Evolutionary conservation across 2,888 invertebrate species (phyloP).

Genomic region (Cybosia mesomella): DNA sequence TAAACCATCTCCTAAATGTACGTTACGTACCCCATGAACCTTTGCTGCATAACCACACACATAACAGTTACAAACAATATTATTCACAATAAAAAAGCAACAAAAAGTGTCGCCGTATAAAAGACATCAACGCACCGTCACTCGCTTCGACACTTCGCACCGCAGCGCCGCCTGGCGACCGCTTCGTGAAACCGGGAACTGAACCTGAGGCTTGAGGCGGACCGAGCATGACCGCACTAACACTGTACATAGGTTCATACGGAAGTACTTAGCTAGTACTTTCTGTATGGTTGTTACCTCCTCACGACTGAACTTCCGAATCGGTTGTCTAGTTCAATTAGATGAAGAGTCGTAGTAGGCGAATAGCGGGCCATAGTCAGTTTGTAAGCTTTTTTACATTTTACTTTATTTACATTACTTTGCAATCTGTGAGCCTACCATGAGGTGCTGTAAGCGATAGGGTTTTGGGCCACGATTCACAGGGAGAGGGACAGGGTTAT

Average conservation of each 20-base stretch:
- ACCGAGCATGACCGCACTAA: not conserved
- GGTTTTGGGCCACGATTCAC: too few relatives aligned
- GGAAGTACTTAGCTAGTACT: not conserved
- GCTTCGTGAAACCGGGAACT: not conserved
- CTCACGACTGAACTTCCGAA: not conserved
- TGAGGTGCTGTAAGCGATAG: too few relatives aligned
- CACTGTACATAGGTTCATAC: not conserved
- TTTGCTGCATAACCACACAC: not conserved
- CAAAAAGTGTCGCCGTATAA: conserved; percentile 23
- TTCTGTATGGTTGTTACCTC: not conserved
- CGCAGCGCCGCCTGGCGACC: too few relatives aligned
- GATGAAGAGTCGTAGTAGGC: not conserved
- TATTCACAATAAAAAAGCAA: not conserved
- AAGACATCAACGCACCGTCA: conserved; percentile 51
- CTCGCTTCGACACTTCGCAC: not conserved
- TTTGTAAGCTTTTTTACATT: too few relatives aligned
- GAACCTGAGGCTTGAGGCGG: not conserved
- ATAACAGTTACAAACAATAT: not conserved
- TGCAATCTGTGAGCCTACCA: too few relatives aligned
- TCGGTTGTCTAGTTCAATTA: not conserved
- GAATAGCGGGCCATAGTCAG: too few relatives aligned
- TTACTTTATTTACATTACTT: too few relatives aligned
- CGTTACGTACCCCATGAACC: not conserved
- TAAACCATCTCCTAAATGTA: too few relatives aligned
- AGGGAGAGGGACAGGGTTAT: too few relatives aligned